Conservation (phyloP, 2,113 vertebrate genomes). For the Poeciliopsis turrubarensis region DNA sequence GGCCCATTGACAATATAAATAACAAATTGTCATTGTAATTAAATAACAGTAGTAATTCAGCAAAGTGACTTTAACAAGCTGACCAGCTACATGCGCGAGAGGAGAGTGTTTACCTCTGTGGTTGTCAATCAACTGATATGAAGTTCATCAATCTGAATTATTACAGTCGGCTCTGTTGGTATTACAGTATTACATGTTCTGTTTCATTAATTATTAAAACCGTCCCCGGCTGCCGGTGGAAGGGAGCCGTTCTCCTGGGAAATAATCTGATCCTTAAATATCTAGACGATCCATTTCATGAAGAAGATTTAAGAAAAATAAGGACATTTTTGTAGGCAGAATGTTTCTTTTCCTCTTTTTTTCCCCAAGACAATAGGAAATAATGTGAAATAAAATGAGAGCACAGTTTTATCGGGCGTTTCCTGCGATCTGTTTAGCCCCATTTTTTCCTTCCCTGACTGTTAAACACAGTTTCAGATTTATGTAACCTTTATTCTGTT, state of each 20-base stretch:
- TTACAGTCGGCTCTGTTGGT: conserved; percentile 53
- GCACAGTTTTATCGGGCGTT: conserved; percentile 94
- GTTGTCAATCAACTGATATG: background rate
- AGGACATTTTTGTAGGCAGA: too few species aligned
- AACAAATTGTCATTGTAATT: too few species aligned
- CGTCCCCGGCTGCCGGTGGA: conserved; percentile 75
- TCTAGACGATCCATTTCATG: conserved; percentile 44
- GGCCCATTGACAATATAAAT: too few species aligned
- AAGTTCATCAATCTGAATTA: conserved; percentile 64
- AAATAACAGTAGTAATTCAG: too few species aligned
- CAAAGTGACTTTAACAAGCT: too few species aligned
- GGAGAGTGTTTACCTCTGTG: background rate
- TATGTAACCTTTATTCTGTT: too few species aligned
- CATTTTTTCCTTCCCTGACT: conserved; percentile 83
- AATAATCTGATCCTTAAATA: conserved; percentile 80
- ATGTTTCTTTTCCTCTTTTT: background rate
- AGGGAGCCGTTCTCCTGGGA: conserved; percentile 75
- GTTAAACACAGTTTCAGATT: too few species aligned
- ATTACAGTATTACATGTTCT: conserved; percentile 75
- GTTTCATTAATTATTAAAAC: conserved; percentile 90
- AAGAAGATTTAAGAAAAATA: background rate
- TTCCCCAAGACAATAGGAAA: background rate
- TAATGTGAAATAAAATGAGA: background rate
- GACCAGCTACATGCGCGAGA: background rate
- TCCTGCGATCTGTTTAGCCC: conserved; percentile 93